phyloP scores from a whole-genome alignment of 2,113 vertebrate genomes.

The Epinephelus fuscoguttatus region DNA sequence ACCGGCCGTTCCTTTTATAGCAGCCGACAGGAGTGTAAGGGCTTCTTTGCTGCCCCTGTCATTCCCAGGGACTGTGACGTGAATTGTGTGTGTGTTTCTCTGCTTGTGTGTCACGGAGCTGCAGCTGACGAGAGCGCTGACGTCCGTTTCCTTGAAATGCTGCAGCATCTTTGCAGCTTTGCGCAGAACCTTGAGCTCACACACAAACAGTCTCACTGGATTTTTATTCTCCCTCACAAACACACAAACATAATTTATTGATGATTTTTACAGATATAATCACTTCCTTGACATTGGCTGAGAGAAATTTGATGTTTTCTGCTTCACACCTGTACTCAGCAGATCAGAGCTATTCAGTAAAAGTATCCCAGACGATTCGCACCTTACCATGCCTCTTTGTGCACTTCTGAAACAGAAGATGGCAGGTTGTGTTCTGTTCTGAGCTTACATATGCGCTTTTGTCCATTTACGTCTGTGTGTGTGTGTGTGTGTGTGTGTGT shows the following conservation, averaged over 20 bases:
- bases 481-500: slow-evolving; percentile 38
- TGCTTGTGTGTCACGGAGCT: slow-evolving; percentile 41
- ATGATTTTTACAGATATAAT: not conserved
- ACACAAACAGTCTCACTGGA: not conserved
- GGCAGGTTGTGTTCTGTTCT: slow-evolving; percentile 6
- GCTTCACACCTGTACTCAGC: not conserved
- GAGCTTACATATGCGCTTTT: slow-evolving; percentile 32
- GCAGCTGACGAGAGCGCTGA: slow-evolving; percentile 48
- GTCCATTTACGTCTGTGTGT: slow-evolving; percentile 51
- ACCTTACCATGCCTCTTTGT: slow-evolving; percentile 13
- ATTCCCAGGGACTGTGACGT: slow-evolving; percentile 51
- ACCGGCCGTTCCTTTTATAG: slow-evolving; percentile 59
- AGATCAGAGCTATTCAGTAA: not conserved
- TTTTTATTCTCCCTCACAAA: not conserved
- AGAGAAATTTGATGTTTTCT: not conserved
- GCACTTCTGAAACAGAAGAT: not conserved
- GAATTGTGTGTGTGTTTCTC: slow-evolving; percentile 11
- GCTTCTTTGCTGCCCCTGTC: slow-evolving; percentile 26
- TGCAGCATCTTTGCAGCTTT: slow-evolving; percentile 46
- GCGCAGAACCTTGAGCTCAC: slow-evolving; percentile 13
- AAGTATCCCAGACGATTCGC: not conserved
- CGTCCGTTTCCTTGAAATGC: slow-evolving; percentile 55
- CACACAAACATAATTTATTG: slow-evolving; percentile 1
- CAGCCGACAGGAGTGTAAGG: slow-evolving; percentile 43
- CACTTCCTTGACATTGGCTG: not conserved